phyloP scores from a whole-genome alignment of 2,113 vertebrate genomes.

The Phalacrocorax brasilianus region DNA sequence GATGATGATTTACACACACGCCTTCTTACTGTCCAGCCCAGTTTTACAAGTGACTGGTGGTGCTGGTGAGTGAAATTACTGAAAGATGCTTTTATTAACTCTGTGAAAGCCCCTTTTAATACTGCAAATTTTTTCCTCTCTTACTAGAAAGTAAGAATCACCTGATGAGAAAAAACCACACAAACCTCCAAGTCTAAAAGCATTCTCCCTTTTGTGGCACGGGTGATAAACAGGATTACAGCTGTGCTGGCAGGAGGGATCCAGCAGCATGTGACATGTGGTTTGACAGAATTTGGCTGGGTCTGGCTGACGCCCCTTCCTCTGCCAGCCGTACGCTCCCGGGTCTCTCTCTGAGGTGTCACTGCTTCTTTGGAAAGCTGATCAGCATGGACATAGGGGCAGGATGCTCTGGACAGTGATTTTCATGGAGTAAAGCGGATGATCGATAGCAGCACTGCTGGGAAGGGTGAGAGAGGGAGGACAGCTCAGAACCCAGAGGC shows the following conservation, averaged over 20 bases:
- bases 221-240: not conserved
- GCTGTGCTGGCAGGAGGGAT: constrained; percentile 5
- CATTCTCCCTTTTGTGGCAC: rapidly evolving
- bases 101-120: not conserved
- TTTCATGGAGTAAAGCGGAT: not conserved
- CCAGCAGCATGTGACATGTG: not conserved
- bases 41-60: not conserved
- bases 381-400: not conserved
- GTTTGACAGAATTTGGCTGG: constrained; percentile 34
- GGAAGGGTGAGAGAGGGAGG: not conserved
- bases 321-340: not conserved
- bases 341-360: not conserved
- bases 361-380: constrained; percentile 10
- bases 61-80: not conserved
- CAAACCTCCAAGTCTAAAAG: not conserved
- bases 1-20: not conserved
- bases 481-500: not conserved
- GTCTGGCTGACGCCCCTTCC: constrained; percentile 12
- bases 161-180: not conserved
- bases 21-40: not conserved
- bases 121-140: not conserved
- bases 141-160: not conserved
- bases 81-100: not conserved
- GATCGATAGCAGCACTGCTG: not conserved
- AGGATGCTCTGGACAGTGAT: constrained; percentile 24